These are phyloP conservation scores for Arctia plantaginis DNA, from an alignment of 2,888 invertebrate genomes.

Conservation along the genomic window DNA sequence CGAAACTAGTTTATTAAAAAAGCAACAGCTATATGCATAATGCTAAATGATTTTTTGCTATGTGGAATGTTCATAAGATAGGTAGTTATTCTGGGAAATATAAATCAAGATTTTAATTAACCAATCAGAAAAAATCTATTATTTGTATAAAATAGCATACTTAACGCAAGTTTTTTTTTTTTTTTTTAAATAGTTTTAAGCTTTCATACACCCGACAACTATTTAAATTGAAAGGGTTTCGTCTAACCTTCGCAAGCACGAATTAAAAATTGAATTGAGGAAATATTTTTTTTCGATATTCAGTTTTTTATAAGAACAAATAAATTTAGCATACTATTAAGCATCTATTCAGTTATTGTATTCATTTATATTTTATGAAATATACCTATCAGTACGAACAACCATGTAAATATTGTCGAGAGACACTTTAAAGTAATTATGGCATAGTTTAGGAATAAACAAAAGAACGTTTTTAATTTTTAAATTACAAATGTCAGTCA, in stretches of 20 bases:
- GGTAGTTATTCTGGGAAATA: neutral
- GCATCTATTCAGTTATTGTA: neutral
- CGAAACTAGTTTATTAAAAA: neutral
- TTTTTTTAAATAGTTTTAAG: no score
- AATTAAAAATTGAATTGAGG: constrained; percentile 47
- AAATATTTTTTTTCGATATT: constrained; percentile 39
- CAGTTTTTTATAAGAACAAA: constrained; percentile 32
- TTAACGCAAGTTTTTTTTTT: neutral
- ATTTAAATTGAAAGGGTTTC: constrained; percentile 34
- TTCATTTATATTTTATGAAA: neutral
- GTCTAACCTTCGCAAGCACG: constrained; percentile 36
- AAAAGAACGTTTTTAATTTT: neutral
- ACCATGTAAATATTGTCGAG: neutral
- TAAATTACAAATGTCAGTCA: no score
- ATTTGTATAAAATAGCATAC: constrained; percentile 23
- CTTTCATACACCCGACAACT: constrained; percentile 6
- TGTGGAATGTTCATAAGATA: neutral
- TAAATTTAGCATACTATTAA: constrained; percentile 19
- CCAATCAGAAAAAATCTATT: constrained; percentile 27
- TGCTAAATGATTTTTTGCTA: neutral
- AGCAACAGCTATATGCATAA: neutral
- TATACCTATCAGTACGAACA: neutral
- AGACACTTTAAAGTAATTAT: neutral
- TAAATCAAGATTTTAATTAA: neutral
- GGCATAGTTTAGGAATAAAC: neutral